phyloP scores from a whole-genome alignment of 2,888 invertebrate species.

The Cataglyphis rosenhaueri region DNA sequence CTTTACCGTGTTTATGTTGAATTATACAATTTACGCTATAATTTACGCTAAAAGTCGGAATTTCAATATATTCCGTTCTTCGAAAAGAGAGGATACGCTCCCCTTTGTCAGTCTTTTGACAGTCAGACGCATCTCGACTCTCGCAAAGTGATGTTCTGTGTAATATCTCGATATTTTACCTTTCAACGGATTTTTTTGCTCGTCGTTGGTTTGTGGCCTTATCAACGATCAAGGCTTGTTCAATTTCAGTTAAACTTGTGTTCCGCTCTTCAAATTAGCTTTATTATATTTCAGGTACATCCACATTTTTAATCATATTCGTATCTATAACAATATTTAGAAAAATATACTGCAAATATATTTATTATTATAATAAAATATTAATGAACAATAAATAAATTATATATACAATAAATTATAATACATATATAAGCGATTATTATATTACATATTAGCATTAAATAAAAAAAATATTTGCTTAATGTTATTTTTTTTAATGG shows the following conservation, averaged over 20 bases:
- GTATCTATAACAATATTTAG: not conserved
- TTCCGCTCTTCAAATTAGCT: not conserved
- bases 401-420: not conserved
- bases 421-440: not conserved
- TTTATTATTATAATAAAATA: not conserved
- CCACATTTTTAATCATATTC: not conserved
- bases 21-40: not conserved
- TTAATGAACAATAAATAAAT: not conserved
- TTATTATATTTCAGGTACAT: not conserved
- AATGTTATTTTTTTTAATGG: not conserved
- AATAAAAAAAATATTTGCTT: not conserved
- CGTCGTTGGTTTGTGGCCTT: conserved; percentile 8
- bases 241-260: not conserved
- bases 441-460: not conserved
- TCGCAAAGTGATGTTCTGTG: not conserved
- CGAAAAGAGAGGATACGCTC: not conserved
- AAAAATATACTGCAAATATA: not conserved
- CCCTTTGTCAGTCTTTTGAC: not conserved
- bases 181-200: not conserved
- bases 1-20: not conserved
- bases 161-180: not conserved
- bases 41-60: too few species aligned
- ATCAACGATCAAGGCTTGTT: not conserved
- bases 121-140: not conserved
- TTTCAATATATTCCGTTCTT: too few species aligned